Evolutionary conservation across 2,888 invertebrate species (phyloP).

Genomic region (Coenonympha arcania): DNA sequence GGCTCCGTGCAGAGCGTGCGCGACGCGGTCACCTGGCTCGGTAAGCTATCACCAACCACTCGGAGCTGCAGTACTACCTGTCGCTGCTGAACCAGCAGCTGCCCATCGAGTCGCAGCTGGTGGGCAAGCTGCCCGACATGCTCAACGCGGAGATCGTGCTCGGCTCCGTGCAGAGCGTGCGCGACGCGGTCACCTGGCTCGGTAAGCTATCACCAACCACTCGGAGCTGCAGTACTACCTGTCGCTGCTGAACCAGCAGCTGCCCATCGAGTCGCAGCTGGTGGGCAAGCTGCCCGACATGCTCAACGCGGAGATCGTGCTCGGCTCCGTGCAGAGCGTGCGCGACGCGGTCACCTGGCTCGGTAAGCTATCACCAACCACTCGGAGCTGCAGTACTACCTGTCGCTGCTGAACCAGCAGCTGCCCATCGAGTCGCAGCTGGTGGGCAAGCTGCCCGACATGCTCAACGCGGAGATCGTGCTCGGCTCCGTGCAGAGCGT

Average conservation of each 20-base stretch:
- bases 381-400: slow-evolving; percentile 97
- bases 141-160: slow-evolving; percentile 98
- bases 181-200: slow-evolving; percentile 94
- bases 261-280: slow-evolving; percentile 98
- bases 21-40: slow-evolving; percentile 94
- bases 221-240: slow-evolving; percentile 98
- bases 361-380: slow-evolving; percentile 97
- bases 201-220: slow-evolving; percentile 97
- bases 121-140: slow-evolving; percentile 95
- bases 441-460: slow-evolving; percentile 92
- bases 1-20: slow-evolving; percentile 90
- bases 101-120: slow-evolving; percentile 97
- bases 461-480: slow-evolving; percentile 98
- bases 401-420: slow-evolving; percentile 97
- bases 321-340: slow-evolving; percentile 91
- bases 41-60: slow-evolving; percentile 97
- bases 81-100: slow-evolving; percentile 98
- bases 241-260: slow-evolving; percentile 96
- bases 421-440: slow-evolving; percentile 98
- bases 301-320: slow-evolving; percentile 97
- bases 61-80: slow-evolving; percentile 97
- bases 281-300: slow-evolving; percentile 94
- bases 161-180: slow-evolving; percentile 89
- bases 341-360: slow-evolving; percentile 94
- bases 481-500: slow-evolving; percentile 92